phyloP scores from a whole-genome alignment of 2,888 invertebrate species.

The Philaethria dido region DNA sequence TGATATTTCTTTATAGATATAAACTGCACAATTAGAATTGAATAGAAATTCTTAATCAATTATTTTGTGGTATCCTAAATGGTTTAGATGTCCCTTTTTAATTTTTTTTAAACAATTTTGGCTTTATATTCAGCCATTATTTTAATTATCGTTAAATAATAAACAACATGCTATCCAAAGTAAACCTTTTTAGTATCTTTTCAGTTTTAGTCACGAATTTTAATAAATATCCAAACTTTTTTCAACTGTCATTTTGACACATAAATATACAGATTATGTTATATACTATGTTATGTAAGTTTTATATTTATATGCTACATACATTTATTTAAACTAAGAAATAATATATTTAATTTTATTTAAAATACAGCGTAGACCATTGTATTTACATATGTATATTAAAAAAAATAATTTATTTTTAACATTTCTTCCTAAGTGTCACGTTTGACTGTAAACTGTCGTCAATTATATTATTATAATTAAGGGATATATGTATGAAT shows the following conservation, averaged over 20 bases:
- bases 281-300: conserved; percentile 4
- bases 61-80: not conserved
- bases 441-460: conserved; percentile 34
- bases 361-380: conserved; percentile 20
- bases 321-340: conserved; percentile 11
- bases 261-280: conserved; percentile 1
- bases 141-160: not conserved
- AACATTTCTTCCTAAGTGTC: conserved; percentile 25
- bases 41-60: conserved; percentile 20
- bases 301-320: conserved; percentile 1
- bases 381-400: conserved; percentile 17
- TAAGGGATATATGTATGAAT: conserved; percentile 38
- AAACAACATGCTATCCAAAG: too few relatives aligned
- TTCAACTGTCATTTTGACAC: not conserved
- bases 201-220: not conserved
- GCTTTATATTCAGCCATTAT: not conserved
- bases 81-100: not conserved
- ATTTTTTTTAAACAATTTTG: not conserved
- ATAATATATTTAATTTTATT: conserved; percentile 25
- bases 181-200: not conserved
- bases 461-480: conserved; percentile 42
- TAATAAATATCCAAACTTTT: not conserved
- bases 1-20: conserved; percentile 48
- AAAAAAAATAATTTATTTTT: not conserved
- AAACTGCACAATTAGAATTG: conserved; percentile 31